Evolutionary conservation across 2,797 vertebrate genomes (phyloP).

Genomic region (Enoplosus armatus): DNA sequence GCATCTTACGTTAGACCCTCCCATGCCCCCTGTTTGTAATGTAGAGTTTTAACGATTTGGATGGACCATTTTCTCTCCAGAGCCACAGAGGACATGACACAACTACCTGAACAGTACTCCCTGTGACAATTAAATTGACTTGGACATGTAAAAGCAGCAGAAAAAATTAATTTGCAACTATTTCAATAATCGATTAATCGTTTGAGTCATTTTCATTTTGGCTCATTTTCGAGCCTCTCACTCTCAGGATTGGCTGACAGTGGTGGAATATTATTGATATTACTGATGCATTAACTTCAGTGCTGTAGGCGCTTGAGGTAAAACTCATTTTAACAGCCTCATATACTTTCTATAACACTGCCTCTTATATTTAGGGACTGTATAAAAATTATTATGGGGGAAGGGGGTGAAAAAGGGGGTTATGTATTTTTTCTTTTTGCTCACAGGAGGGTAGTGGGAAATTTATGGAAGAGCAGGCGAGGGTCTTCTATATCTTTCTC

Average conservation of each 20-base stretch:
- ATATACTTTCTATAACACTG: not conserved
- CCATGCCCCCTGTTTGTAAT: no score
- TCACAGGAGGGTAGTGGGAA: not conserved
- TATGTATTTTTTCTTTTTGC: not conserved
- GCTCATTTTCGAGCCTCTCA: no score
- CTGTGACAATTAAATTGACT: not conserved
- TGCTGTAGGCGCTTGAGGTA: not conserved
- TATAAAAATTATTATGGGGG: not conserved
- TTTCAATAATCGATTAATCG: not conserved
- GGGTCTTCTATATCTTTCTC: not conserved
- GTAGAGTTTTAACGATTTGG: no score
- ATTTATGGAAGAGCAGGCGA: not conserved
- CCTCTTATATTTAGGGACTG: not conserved
- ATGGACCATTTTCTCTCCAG: conserved; percentile 1
- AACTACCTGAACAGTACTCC: no score
- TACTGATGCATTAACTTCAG: not conserved
- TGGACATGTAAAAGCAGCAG: not conserved
- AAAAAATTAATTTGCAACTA: not conserved
- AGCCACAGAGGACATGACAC: no score
- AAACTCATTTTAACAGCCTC: not conserved
- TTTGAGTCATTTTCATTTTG: not conserved
- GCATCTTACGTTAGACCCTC: not conserved
- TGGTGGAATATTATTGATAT: not conserved
- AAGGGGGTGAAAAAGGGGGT: not conserved
- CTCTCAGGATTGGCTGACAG: not conserved